A percentile compares a stretch with the other conserved stretches of the same genome.
Evolutionary conservation across 2,113 vertebrate species (phyloP).

Genomic region (Poicephalus gulielmi): DNA sequence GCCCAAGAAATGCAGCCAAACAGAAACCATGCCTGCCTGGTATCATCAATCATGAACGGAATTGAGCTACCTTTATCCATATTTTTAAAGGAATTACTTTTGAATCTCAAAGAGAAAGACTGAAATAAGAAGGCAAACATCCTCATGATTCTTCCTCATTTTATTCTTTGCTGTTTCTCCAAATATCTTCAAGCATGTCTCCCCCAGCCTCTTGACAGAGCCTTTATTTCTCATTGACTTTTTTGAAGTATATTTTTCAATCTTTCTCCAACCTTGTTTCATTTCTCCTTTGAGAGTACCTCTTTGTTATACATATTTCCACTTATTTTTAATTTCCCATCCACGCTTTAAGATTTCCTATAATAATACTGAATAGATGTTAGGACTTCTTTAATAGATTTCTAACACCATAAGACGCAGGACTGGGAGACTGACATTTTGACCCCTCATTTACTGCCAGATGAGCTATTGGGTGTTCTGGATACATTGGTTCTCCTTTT

Average conservation of each 20-base stretch:
- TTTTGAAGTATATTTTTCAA: not conserved
- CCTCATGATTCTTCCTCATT: not conserved
- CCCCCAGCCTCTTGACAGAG: not conserved
- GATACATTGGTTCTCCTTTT: conserved; percentile 62
- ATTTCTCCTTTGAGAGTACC: not conserved
- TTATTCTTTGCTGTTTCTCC: not conserved
- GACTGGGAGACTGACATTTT: conserved; percentile 52
- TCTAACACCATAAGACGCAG: not conserved
- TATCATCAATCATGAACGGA: not conserved
- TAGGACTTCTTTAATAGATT: conserved; percentile 30
- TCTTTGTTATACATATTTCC: not conserved
- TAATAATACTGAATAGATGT: not conserved
- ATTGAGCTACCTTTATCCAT: not conserved
- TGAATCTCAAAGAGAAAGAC: not conserved
- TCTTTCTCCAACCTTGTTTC: not conserved
- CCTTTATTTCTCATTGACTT: not conserved
- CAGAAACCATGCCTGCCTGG: not conserved
- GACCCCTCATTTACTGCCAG: conserved; percentile 55
- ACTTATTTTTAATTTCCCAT: not conserved
- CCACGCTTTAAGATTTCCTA: not conserved
- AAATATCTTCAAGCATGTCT: not conserved
- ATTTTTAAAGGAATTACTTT: not conserved
- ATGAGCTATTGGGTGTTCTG: conserved; percentile 66
- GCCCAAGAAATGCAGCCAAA: not conserved
- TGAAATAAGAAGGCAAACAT: not conserved